These are phyloP conservation scores for Staurois parvus DNA, from an alignment of 2,797 vertebrate species.

Conservation along the genomic window DNA sequence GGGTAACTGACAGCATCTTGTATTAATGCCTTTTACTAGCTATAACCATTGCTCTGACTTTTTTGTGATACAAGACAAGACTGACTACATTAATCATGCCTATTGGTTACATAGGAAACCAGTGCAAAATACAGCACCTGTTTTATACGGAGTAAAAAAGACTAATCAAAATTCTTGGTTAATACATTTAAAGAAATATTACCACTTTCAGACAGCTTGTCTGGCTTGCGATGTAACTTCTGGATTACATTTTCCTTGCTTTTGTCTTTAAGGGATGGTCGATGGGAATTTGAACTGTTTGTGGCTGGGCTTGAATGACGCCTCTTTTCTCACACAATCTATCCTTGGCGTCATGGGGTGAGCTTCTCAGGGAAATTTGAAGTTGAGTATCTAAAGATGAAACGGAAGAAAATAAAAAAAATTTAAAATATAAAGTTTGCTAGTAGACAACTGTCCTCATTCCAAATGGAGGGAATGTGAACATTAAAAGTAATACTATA, in stretches of 20 bases:
- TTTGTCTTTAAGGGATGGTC: conserved; percentile 73
- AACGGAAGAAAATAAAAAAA: too few species aligned
- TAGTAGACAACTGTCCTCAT: neutral
- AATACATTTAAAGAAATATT: neutral
- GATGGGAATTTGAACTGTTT: conserved; percentile 74
- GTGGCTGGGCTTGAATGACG: conserved; percentile 78
- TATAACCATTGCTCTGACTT: too few species aligned
- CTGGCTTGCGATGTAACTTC: conserved; percentile 71
- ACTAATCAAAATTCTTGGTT: too few species aligned
- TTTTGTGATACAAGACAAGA: too few species aligned
- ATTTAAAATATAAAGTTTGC: neutral
- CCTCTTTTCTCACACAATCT: conserved; percentile 68
- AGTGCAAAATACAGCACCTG: too few species aligned
- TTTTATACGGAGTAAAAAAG: too few species aligned
- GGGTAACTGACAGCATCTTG: too few species aligned
- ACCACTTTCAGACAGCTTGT: conserved; percentile 75
- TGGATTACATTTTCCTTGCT: conserved; percentile 73
- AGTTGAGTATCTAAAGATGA: conserved; percentile 68
- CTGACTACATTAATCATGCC: too few species aligned
- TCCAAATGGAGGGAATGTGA: neutral
- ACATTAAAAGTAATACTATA: neutral
- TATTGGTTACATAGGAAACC: too few species aligned
- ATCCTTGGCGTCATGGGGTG: conserved; percentile 75
- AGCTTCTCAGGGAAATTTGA: conserved; percentile 69
- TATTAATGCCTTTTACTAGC: too few species aligned